Evolutionary conservation across 1,140 invertebrate genomes (phyloP).

Genomic region (Myzus persicae): DNA sequence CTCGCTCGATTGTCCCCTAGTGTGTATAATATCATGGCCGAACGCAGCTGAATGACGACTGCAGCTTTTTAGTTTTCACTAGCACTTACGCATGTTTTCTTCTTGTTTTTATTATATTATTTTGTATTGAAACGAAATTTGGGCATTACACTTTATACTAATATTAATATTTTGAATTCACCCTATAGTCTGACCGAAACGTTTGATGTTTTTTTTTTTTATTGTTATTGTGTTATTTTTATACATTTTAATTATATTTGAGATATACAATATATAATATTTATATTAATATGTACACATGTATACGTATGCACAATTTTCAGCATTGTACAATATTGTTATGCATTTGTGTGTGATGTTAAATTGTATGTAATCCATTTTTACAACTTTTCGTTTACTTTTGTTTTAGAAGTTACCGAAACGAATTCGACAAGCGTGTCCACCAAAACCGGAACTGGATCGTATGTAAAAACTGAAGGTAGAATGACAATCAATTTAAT

Average conservation of each 20-base stretch:
- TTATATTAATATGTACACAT: not conserved
- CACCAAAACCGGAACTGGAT: constrained; percentile 8
- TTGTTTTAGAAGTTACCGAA: constrained; percentile 36
- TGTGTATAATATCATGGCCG: not conserved
- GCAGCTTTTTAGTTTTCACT: not conserved
- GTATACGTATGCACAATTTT: not conserved
- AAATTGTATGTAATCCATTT: not conserved
- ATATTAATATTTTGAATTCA: not conserved
- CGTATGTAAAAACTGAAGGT: constrained; percentile 58
- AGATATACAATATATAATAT: not conserved
- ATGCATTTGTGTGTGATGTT: not conserved
- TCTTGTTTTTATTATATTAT: not conserved
- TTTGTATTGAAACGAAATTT: not conserved
- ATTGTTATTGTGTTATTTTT: not conserved
- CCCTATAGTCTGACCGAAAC: no score
- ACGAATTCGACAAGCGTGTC: constrained; percentile 2
- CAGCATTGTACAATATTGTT: not conserved
- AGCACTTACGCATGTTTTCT: not conserved
- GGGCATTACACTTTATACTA: not conserved
- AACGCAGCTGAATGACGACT: not conserved
- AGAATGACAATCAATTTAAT: not conserved
- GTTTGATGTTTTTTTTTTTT: not conserved
- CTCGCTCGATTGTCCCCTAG: constrained; percentile 28
- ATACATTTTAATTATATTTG: not conserved
- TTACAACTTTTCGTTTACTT: not conserved